Conservation (phyloP, 2,113 vertebrate species). For the Conger conger region DNA sequence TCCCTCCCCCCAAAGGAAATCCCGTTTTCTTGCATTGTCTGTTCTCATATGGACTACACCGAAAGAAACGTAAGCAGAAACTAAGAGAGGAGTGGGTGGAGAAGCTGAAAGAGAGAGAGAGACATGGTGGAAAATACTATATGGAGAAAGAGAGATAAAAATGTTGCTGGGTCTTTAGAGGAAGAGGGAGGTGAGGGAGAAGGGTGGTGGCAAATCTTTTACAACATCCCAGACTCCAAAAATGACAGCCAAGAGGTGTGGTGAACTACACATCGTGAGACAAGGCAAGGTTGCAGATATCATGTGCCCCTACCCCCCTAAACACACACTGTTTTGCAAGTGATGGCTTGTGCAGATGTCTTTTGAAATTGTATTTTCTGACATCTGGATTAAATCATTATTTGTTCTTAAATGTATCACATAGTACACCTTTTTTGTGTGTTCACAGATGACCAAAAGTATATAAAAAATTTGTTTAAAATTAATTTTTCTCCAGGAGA, state of each 20-base stretch:
- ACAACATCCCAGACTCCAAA: conserved; percentile 43
- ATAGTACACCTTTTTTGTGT: not conserved
- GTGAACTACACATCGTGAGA: conserved; percentile 67
- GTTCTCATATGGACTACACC: not conserved
- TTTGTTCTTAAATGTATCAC: not conserved
- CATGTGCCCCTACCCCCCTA: conserved; percentile 22
- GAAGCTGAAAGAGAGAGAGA: not conserved
- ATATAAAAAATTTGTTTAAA: too few species aligned
- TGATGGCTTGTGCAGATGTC: not conserved
- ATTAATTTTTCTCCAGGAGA: too few species aligned
- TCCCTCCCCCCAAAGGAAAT: not conserved
- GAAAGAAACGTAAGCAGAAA: not conserved
- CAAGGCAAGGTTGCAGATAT: conserved; percentile 65
- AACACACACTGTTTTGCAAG: not conserved
- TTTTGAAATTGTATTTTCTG: not conserved
- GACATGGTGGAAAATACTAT: not conserved
- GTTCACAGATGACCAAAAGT: too few species aligned
- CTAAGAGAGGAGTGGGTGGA: not conserved
- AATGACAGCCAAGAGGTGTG: conserved; percentile 64
- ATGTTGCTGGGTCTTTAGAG: not conserved
- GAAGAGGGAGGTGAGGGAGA: conserved; percentile 35
- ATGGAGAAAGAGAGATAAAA: not conserved
- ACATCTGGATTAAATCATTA: not conserved
- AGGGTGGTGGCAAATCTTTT: conserved; percentile 47
- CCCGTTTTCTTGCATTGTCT: not conserved